Conservation (phyloP, 1,140 invertebrate species). For the Drosophila nannoptera region DNA sequence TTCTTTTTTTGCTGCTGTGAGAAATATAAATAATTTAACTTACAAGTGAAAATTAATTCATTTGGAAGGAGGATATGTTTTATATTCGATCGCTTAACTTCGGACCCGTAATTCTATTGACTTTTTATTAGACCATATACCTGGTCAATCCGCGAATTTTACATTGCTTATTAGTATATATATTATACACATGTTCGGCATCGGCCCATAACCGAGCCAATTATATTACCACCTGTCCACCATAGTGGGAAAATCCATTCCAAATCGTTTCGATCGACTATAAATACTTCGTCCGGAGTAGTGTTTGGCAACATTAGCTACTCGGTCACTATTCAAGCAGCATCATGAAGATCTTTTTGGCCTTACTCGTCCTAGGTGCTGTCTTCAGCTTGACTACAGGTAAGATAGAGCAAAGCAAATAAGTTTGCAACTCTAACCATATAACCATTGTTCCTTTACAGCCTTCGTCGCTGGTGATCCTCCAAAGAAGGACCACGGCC, state of each 20-base stretch:
- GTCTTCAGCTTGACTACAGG: slow-evolving; percentile 47
- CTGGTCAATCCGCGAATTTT: too few species aligned
- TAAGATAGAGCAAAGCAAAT: slow-evolving; percentile 12
- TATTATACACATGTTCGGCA: neutral
- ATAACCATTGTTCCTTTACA: neutral
- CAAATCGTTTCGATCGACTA: slow-evolving; percentile 9
- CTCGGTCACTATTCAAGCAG: slow-evolving; percentile 33
- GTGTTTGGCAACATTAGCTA: slow-evolving; percentile 33
- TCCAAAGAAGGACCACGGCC: neutral
- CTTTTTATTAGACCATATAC: too few species aligned
- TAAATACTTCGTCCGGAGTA: slow-evolving; percentile 25
- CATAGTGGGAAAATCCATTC: neutral
- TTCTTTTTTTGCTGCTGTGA: too few species aligned
- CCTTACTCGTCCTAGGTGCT: slow-evolving; percentile 43
- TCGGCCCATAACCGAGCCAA: neutral
- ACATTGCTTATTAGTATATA: too few species aligned
- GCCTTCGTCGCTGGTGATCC: neutral
- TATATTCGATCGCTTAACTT: too few species aligned
- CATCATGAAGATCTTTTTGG: slow-evolving; percentile 51
- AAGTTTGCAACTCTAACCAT: neutral
- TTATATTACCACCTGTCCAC: slow-evolving; percentile 1
- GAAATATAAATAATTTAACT: too few species aligned
- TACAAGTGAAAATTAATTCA: too few species aligned
- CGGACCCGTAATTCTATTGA: too few species aligned
- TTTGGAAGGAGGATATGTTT: too few species aligned